Base-by-base conservation (phyloP, 2,113 vertebrate genomes). In the Gobius niger region DNA sequence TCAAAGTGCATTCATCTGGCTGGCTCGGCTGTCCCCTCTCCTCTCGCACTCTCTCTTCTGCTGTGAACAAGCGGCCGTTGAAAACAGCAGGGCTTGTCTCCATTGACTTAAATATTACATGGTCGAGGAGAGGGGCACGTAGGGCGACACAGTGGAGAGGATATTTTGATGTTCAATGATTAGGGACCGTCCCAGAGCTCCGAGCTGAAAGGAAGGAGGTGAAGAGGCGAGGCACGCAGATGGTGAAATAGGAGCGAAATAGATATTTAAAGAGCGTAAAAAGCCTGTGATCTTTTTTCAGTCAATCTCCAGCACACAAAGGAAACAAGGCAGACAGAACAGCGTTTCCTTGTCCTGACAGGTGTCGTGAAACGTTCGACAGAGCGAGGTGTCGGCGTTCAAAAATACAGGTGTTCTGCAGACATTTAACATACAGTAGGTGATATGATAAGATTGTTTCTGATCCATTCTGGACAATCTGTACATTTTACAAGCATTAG, bases 1-100 rank as follows among this genome's bases (percentile, higher is more conserved):
- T 89, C 85, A 88, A 76, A 88, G 73, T 79, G 81, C 73, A 88
- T 91, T 87, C 82, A 85, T 87, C 77, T 85, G 34, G 40, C 65
- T 70, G 67, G 70, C 79, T 82, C 15, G 63, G 76, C 81, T 81
- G 70, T 80, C 75, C 67, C 59, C 53, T 77, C 67, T 74, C 75
- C 51, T 60, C 57, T 42, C 44, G 7, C 79, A 24, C 49, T 0
- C 34, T 63, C 73, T 63, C 57, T 64, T 76, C 52, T 16, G 1
- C 66, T 15, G 40, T 5, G 44, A 80, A 62, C 53, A 64, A 67
- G 68, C 74, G 1, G 65, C 79, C 83, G 72, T 47, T 78, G 82
- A 76, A 82, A 75, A 75, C 79, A 77, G 72, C 72, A 73, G 72
- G 68, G 59, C 41, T 16, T 49, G 72, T 78, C 76, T 81, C 86